These are phyloP conservation scores for Thaumetopoea pityocampa DNA, from an alignment of 1,140 invertebrate genomes.

Conservation along the genomic window DNA sequence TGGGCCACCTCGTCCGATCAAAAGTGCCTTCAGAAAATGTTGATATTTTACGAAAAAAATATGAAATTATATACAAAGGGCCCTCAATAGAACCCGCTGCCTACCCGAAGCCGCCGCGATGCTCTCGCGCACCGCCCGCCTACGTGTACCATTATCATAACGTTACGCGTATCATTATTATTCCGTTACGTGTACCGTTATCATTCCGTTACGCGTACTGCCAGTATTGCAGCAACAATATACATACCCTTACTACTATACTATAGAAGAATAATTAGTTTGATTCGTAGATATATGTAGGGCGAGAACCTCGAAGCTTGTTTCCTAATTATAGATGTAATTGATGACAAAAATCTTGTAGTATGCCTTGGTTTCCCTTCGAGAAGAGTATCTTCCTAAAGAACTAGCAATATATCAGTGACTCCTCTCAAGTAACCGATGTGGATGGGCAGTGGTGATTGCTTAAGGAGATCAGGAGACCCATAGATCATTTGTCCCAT, in stretches of 20 bases:
- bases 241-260: constrained; percentile 74
- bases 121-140: constrained; percentile 40
- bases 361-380: too few species aligned
- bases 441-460: too few species aligned
- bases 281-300: constrained; percentile 74
- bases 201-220: too few species aligned
- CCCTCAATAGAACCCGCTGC: constrained; percentile 88
- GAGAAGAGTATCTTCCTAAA: too few species aligned
- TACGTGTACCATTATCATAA: too few species aligned
- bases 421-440: too few species aligned
- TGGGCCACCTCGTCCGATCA: constrained; percentile 92
- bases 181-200: too few species aligned
- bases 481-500: too few species aligned
- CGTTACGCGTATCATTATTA: too few species aligned
- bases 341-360: too few species aligned
- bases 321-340: constrained; percentile 8
- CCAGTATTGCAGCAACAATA: constrained; percentile 57
- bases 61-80: constrained; percentile 84
- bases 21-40: constrained; percentile 90
- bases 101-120: constrained; percentile 80
- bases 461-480: too few species aligned
- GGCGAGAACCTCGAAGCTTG: constrained; percentile 35
- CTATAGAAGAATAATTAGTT: constrained; percentile 75
- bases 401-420: too few species aligned
- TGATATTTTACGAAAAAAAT: constrained; percentile 88